Evolutionary conservation across 1,140 invertebrate genomes (phyloP), one percentile per base, ranked within the genome.

Genomic region (Sycophaga agraensis): DNA sequence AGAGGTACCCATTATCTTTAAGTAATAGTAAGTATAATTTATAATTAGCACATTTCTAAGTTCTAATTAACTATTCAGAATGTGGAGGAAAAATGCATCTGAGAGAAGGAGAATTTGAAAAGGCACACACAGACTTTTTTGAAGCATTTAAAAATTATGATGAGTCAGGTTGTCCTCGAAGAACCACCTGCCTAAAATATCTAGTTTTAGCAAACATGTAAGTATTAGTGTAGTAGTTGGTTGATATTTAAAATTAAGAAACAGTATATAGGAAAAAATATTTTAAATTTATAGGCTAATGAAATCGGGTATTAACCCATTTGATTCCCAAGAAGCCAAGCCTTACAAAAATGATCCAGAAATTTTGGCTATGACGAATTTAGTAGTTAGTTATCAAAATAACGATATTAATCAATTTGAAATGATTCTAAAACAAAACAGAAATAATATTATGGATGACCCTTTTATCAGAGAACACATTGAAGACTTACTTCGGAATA

Each of bases 121-220:
- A 97, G 80, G 97, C 97, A 6, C 96, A 99, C 76, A 99, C 96
- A 2, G 97, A 99, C 76, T 99, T 99, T 80, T 99, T 99, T 82
- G 97, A 99, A 82, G 98, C 98, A 3, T 99, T 99, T 78, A 99
- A 99, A 84, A 99, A 99, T 81, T 99, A 99, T 77, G 98, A 99
- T 85, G 97, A 99, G 82, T 98, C 96, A 37, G 97, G 97, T n/a
- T 97, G 93, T 69, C 95, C 96, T 37, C 84, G 97, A 63, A 84
- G 98, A 68, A 99, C 96, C 21, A 98, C 96, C 0, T 99, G 97
- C 77, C 82, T 99, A 12, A 99, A 99, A 81, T 99, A 99, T 82
- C 85, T 99, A 64, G 97, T 99, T 34, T 78, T 99, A 70, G 97
- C 98, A 7, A 99, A 98, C 80, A 99, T 99, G 98, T 87, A 77